Percentiles rank a stretch among this genome's conserved stretches.
Conservation (phyloP, 2,888 invertebrate genomes). For the Drosophila peninsularis region DNA sequence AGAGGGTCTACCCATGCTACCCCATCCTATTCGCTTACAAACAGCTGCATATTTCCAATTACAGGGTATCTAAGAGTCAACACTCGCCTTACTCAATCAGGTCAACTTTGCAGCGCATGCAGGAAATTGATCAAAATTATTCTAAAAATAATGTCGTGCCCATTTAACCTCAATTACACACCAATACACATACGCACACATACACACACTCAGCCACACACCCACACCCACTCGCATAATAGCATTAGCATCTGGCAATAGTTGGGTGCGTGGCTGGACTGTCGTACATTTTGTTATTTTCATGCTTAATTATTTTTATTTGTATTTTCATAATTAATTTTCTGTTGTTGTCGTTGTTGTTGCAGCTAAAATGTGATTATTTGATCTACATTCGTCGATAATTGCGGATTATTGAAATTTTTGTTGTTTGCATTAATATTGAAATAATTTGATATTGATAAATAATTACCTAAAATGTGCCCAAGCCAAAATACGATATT, state of each 20-base stretch:
- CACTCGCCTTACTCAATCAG: not conserved
- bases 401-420: conserved; percentile 77
- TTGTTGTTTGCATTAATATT: conserved; percentile 76
- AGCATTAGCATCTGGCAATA: not conserved
- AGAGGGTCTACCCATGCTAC: no score
- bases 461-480: conserved; percentile 62
- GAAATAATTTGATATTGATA: conserved; percentile 73
- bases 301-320: conserved; percentile 65
- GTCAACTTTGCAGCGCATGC: conserved; percentile 32
- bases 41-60: not conserved
- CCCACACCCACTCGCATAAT: not conserved
- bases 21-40: no score
- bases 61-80: not conserved
- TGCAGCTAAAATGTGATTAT: conserved; percentile 68
- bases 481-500: conserved; percentile 28
- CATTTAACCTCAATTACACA: conserved; percentile 52
- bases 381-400: conserved; percentile 75
- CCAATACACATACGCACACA: conserved; percentile 11
- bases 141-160: conserved; percentile 39
- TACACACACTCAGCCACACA: not conserved
- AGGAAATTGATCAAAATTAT: conserved; percentile 32
- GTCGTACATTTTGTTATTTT: conserved; percentile 52
- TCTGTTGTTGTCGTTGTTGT: conserved; percentile 23
- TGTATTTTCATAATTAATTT: conserved; percentile 74
- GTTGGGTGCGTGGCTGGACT: not conserved